Percentiles rank a stretch among this genome's conserved stretches.
Conservation (phyloP, 2,888 invertebrate species). For the Siphonodentalium dalli region DNA sequence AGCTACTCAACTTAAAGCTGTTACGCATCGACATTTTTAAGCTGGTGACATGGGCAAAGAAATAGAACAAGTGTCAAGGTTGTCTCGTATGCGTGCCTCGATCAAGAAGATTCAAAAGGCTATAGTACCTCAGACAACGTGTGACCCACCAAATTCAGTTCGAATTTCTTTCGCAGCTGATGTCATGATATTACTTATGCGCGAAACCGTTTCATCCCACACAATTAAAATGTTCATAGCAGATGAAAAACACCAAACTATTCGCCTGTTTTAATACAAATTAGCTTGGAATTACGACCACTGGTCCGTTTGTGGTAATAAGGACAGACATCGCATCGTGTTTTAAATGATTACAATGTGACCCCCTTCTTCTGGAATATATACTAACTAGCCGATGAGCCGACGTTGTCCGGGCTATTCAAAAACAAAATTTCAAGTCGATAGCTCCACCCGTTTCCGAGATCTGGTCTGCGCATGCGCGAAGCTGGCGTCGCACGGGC, state of each 20-base stretch:
- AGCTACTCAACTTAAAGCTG: constrained; percentile 28
- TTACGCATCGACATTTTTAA: constrained; percentile 31
- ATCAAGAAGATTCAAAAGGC: constrained; percentile 24
- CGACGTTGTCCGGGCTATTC: no score
- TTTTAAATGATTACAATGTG: no score
- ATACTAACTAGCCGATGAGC: no score
- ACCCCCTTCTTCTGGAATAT: no score
- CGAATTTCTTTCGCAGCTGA: constrained; percentile 36
- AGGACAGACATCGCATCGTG: no score
- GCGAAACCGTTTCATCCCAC: constrained; percentile 26
- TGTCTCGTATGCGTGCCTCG: constrained; percentile 33
- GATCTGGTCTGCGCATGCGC: no score
- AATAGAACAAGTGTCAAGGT: constrained; percentile 15
- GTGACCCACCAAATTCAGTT: constrained; percentile 26
- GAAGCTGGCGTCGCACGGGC: no score
- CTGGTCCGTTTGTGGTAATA: no score
- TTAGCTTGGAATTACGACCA: no score
- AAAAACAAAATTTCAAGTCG: no score
- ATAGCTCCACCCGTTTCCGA: no score
- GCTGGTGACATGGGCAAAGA: constrained; percentile 26
- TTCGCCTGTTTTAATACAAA: no score
- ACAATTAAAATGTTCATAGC: constrained; percentile 14
- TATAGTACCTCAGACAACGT: constrained; percentile 26
- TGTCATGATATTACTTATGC: constrained; percentile 28
- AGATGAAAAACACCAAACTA: constrained; percentile 24